Evolutionary conservation across 2,113 vertebrate genomes (phyloP), one percentile per base, ranked within the genome.

Genomic region (Phylloscopus trochiloides): DNA sequence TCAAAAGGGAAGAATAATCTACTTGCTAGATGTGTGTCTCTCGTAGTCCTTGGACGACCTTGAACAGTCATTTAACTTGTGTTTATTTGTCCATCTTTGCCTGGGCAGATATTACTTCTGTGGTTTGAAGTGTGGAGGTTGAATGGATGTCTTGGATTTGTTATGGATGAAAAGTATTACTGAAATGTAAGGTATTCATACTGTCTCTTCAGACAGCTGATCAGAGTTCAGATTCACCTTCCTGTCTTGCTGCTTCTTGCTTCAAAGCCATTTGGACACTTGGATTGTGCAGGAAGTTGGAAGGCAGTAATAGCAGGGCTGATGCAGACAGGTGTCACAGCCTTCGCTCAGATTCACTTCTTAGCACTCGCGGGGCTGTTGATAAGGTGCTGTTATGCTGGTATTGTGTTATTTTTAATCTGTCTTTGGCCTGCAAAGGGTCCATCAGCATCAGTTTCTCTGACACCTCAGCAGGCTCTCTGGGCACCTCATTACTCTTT

Each of bases 21-120:
- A 31, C 67, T 90, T 82, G 96, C 83, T 57, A 86, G 93, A 77
- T 2, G 5, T 63, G 36, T 48, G 54, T 92, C 55, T 91, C 81
- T 82, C 1, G 0, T 54, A 90, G 95, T 93, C 94, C 94, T 96
- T 93, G 95, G 59, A 32, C 2, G 76, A 94, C 95, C 95, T 97
- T 97, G 96, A 96, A 7, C 90, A 90, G 86, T 94, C 83, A 45
- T 93, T 96, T 97, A 91, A 96, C 90, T 87, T 28, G 57, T 55
- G 65, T 79, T 77, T 88, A 40, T 95, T 96, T 94, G 88, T 90
- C 86, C 75, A 4, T 78, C 83, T 92, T 78, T 78, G 62, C 73
- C 68, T 71, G 87, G 86, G 87, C 79, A 82, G 80, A 87, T 92
- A 93, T 92, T 96, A 72, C 81, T 90, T 90, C 78, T 93, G 93